Percentiles rank a stretch among this genome's conserved stretches.
Evolutionary conservation across 2,888 invertebrate genomes (phyloP).

Genomic region (Isotomurus palustris): DNA sequence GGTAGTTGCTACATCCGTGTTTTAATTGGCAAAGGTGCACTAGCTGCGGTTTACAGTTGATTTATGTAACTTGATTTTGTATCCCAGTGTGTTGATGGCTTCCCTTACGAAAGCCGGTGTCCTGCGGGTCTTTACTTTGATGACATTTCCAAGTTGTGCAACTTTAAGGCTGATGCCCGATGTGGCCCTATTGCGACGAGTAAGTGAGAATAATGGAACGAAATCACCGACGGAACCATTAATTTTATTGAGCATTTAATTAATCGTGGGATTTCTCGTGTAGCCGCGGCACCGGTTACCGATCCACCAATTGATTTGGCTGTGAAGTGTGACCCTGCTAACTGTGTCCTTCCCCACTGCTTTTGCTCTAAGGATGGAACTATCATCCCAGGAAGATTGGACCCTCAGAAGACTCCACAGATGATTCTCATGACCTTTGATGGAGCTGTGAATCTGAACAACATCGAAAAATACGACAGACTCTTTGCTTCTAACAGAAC

Average conservation of each 20-base stretch:
- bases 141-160: constrained; percentile 83
- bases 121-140: constrained; percentile 87
- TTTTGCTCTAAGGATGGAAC: constrained; percentile 90
- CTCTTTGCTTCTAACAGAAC: constrained; percentile 70
- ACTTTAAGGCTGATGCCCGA: constrained; percentile 80
- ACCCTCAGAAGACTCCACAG: constrained; percentile 84
- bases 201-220: constrained; percentile 55
- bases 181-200: constrained; percentile 85
- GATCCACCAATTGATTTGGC: constrained; percentile 77
- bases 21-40: constrained; percentile 9
- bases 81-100: constrained; percentile 81
- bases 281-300: constrained; percentile 75
- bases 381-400: constrained; percentile 74
- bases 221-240: background rate
- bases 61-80: constrained; percentile 30
- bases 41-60: background rate
- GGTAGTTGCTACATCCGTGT: background rate
- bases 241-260: background rate
- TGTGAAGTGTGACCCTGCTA: constrained; percentile 67
- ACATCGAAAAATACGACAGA: constrained; percentile 79
- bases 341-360: constrained; percentile 80
- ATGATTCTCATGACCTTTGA: constrained; percentile 89
- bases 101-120: constrained; percentile 79
- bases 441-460: constrained; percentile 87
- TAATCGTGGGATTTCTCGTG: background rate